phyloP scores from a whole-genome alignment of 1,140 invertebrate species.

The Lasioglossum albipes region DNA sequence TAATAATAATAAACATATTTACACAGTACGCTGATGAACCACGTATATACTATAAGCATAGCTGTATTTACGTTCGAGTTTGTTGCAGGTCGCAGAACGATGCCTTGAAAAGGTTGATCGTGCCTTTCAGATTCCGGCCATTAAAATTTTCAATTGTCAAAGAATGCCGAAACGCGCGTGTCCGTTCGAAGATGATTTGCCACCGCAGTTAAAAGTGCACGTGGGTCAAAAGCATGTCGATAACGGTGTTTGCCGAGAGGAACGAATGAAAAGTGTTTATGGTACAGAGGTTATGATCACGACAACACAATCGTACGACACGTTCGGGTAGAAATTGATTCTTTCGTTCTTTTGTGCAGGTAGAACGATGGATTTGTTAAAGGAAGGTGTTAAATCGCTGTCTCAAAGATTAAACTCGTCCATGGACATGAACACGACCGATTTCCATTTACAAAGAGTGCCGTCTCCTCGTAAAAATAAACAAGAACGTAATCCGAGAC shows the following conservation, averaged over 20 bases:
- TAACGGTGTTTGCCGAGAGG: conserved; percentile 57
- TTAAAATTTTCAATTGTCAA: conserved; percentile 7
- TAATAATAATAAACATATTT: no score
- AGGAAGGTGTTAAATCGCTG: conserved; percentile 60
- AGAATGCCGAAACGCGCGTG: conserved; percentile 69
- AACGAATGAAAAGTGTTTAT: conserved; percentile 68
- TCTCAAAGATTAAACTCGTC: conserved; percentile 40
- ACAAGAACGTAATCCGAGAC: conserved; percentile 55
- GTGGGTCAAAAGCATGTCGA: conserved; percentile 65
- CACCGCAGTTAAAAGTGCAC: conserved; percentile 68
- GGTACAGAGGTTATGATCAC: conserved; percentile 58
- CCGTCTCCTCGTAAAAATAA: conserved; percentile 31
- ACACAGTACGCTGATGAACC: no score
- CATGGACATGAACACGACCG: conserved; percentile 5
- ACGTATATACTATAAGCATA: no score
- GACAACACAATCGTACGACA: neutral
- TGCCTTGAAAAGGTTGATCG: neutral
- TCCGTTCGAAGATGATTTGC: conserved; percentile 67
- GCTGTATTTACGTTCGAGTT: neutral
- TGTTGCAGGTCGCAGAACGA: neutral
- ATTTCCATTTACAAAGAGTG: conserved; percentile 2
- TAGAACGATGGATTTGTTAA: conserved; percentile 66
- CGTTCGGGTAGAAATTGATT: neutral
- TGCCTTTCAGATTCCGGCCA: neutral
- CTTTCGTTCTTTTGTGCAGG: conserved; percentile 51